phyloP scores from a whole-genome alignment of 2,113 vertebrate species.

The Sula dactylatra region DNA sequence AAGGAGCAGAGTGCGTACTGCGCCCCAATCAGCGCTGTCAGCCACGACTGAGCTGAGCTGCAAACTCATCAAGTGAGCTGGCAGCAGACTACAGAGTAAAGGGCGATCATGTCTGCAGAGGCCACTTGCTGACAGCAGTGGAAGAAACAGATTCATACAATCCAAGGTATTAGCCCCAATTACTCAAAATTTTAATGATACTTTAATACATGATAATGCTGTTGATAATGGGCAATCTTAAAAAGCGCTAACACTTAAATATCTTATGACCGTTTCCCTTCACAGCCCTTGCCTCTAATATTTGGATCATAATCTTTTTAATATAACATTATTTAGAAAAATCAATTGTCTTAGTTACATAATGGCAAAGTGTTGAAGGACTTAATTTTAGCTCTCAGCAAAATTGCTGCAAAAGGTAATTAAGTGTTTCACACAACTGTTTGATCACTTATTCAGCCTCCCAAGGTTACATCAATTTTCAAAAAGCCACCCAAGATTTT shows the following conservation, averaged over 20 bases:
- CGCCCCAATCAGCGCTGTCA: slow-evolving; percentile 82
- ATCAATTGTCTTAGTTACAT: slow-evolving; percentile 82
- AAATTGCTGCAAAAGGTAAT: slow-evolving; percentile 76
- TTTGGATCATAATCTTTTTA: slow-evolving; percentile 79
- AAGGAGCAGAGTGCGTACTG: slow-evolving; percentile 93
- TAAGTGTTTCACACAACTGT: slow-evolving; percentile 75
- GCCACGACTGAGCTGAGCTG: slow-evolving; percentile 79
- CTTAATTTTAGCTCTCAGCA: slow-evolving; percentile 80
- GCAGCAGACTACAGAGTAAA: slow-evolving; percentile 78
- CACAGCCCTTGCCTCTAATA: slow-evolving; percentile 77
- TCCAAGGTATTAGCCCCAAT: slow-evolving; percentile 76
- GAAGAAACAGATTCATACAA: slow-evolving; percentile 74
- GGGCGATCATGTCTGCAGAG: slow-evolving; percentile 69
- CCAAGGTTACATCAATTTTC: slow-evolving; percentile 76
- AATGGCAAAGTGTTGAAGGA: slow-evolving; percentile 74
- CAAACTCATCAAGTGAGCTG: slow-evolving; percentile 78
- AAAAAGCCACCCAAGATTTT: slow-evolving; percentile 64
- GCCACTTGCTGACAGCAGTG: slow-evolving; percentile 67
- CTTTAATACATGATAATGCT: slow-evolving; percentile 74
- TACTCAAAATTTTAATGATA: slow-evolving; percentile 78
- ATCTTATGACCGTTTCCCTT: slow-evolving; percentile 76
- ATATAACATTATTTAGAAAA: slow-evolving; percentile 82
- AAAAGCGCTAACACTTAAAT: slow-evolving; percentile 69
- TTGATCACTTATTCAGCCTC: slow-evolving; percentile 68
- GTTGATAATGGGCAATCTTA: slow-evolving; percentile 75